Conservation (phyloP, 1,140 invertebrate genomes). For the Brachionus rubens region DNA sequence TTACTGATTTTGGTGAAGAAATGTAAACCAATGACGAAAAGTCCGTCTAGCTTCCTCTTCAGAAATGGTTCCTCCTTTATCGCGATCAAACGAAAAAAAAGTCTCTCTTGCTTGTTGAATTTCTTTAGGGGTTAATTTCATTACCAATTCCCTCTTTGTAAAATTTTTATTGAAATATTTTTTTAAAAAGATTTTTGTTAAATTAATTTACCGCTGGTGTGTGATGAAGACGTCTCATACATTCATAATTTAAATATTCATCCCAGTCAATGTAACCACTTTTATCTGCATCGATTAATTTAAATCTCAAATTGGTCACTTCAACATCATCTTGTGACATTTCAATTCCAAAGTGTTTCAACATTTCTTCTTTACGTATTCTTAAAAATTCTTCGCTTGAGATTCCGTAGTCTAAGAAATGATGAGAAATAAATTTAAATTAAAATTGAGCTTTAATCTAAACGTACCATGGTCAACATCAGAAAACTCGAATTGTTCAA, state of each 20-base stretch:
- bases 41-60: conserved; percentile 39
- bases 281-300: conserved; percentile 30
- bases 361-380: conserved; percentile 26
- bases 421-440: not conserved
- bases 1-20: conserved; percentile 34
- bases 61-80: conserved; percentile 36
- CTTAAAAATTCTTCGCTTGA: conserved; percentile 32
- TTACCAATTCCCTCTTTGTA: conserved; percentile 8
- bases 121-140: conserved; percentile 20
- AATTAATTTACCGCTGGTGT: not conserved
- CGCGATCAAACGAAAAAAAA: conserved; percentile 32
- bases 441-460: not conserved
- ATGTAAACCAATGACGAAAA: conserved; percentile 41
- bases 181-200: not conserved
- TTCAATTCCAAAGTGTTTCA: conserved; percentile 29
- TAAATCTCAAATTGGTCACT: conserved; percentile 2
- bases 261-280: conserved; percentile 35
- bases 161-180: not conserved
- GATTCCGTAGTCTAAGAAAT: conserved; percentile 7
- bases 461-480: conserved; percentile 21
- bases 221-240: conserved; percentile 39
- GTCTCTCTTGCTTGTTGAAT: conserved; percentile 37
- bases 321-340: conserved; percentile 43
- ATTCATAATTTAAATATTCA: conserved; percentile 43
- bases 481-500: conserved; percentile 41